Base-by-base conservation (phyloP, 2,888 invertebrate species). In the Xylophagus ater region DNA sequence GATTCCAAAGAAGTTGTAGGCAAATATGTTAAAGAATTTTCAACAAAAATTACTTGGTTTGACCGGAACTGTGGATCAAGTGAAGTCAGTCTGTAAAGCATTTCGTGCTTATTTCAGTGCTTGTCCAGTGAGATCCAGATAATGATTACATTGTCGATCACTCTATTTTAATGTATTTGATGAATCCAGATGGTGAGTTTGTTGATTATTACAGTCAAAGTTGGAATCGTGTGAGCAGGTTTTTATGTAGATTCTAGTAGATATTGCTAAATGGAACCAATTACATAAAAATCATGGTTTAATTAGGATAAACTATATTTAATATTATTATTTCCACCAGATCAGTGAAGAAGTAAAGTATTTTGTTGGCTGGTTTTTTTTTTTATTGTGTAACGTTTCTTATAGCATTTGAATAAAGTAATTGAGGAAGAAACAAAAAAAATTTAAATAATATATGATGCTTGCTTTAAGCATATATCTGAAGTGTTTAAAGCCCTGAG, bases 131-230 rank as follows among this genome's bases (percentile, higher is more conserved):
- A 51, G 94, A 94, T 66, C 74, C 75, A 30, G 93, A 96, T 53
- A 72, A 84, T 51, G 98, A 99, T 69, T 98, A 98, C 58, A 98
- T 99, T 66, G 98, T 96, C 39, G 97, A 97, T 60, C 97, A 97
- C 62, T 93, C 94, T 5, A 94, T 97, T 46, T 93, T 97, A 44
- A 90, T 92, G 70, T 98, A 98, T 61, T 68, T 98, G 41, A 78
- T 98, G 3, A 80, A 93, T 64, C 97, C 98, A 1, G 83, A 94
- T 36, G 98, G 98, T 7, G 77, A 88, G 51, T 97, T 98, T 68
- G 85, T 94, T 4, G 97, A 98, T 65, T 98, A 97, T 61, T 98
- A 87, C 59, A 96, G 96, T 4, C 90, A 94, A 63, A 89, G 80
- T 50, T 78, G 81, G 55, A 81, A 76, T 46, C 81, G 81, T n/a